Base-by-base conservation (phyloP, 2,888 invertebrate species). In the Agonum fuliginosum region DNA sequence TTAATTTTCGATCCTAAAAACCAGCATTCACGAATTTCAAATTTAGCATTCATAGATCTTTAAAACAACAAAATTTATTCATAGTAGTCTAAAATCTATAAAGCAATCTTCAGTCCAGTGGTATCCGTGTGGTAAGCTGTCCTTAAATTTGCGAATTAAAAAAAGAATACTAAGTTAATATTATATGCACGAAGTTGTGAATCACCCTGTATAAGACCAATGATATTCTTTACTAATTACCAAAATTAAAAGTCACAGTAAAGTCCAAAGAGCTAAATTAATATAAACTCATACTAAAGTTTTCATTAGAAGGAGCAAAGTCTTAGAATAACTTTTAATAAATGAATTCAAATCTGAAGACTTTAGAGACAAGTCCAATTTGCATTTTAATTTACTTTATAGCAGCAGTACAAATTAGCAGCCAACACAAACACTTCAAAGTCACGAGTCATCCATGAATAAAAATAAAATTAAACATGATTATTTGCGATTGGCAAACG, bases 381-480 rank as follows among this genome's bases (percentile, higher is more conserved):
- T 48, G 22, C 19, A 48, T 48, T 46, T 46, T 17, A 46, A 48
- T 22, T 20, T 19, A 48, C 8, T n/a, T 54, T 22, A 24, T 3
- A 24, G 24, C 10, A 12, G 5, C 24, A 37, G 37, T n/a, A 37
- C 12, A 37, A 37, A 37, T 37, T 37, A 37, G n/a, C 12, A n/a
- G 3, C 6, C 8, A 37, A 37, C 37, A 54, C 20, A 48, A 48
- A 48, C 48, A 48, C 48, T 20, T 48, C 24, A n/a, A 2, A 24
- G 22, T 54, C 54, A 8, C 10, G 3, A n/a, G 51, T 22, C 3
- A 24, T n/a, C 54, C n/a, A 54, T 20, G 54, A 54, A 54, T 54
- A 54, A 54, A 22, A 54, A 24, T 54, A 54, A 54, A 51, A 54
- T 54, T 54, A 54, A 54, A 51, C 22, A 54, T 54, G 19, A 54